These are phyloP conservation scores for Ctena decussata DNA, from an alignment of 2,888 invertebrate species.

Conservation along the genomic window DNA sequence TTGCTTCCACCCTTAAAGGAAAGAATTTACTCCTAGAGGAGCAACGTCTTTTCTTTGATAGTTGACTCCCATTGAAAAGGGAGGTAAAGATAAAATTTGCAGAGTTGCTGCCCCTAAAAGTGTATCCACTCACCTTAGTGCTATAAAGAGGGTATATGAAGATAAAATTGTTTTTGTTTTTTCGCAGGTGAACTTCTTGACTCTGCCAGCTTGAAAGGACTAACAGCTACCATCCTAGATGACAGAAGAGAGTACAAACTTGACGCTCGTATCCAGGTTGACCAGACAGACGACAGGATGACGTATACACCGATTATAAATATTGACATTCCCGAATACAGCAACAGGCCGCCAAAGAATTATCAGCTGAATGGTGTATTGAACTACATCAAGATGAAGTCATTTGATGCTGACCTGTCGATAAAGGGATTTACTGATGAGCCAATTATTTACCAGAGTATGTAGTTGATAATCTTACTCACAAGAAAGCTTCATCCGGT, in stretches of 20 bases:
- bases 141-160: no score
- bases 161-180: no score
- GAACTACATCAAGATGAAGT: slow-evolving; percentile 51
- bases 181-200: slow-evolving; percentile 54
- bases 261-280: slow-evolving; percentile 72
- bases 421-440: slow-evolving; percentile 55
- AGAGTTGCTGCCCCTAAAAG: no score
- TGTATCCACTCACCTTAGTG: no score
- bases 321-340: slow-evolving; percentile 69
- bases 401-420: slow-evolving; percentile 55
- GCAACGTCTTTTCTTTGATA: no score
- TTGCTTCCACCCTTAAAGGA: no score
- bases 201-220: slow-evolving; percentile 65
- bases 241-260: slow-evolving; percentile 71
- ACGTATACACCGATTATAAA: slow-evolving; percentile 74
- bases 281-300: slow-evolving; percentile 49
- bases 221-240: slow-evolving; percentile 75
- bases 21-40: no score
- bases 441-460: slow-evolving; percentile 63
- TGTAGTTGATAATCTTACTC: no score
- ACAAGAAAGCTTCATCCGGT: no score
- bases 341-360: no score
- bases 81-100: no score
- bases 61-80: no score
- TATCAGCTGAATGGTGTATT: slow-evolving; percentile 67